Evolutionary conservation across 2,888 invertebrate species (phyloP).

Genomic region (Ptychoptera albimana): DNA sequence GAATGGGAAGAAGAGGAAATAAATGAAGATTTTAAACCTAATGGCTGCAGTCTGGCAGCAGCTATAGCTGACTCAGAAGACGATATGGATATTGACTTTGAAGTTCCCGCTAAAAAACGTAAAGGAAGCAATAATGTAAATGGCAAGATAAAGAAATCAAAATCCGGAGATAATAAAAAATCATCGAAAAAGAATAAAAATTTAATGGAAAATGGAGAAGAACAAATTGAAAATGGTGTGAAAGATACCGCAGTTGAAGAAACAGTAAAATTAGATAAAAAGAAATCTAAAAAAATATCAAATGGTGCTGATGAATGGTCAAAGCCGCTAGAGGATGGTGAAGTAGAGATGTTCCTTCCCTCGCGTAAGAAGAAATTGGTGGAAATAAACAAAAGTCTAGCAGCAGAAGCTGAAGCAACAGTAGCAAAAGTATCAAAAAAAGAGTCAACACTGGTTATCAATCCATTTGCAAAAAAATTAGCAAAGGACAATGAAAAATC

Average conservation of each 20-base stretch:
- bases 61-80: slow-evolving; percentile 11
- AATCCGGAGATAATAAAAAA: slow-evolving; percentile 4
- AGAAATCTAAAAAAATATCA: neutral
- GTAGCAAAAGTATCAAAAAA: slow-evolving; percentile 7
- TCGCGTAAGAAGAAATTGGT: slow-evolving; percentile 21
- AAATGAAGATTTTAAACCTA: slow-evolving; percentile 8
- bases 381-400: slow-evolving; percentile 19
- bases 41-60: slow-evolving; percentile 18
- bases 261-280: neutral
- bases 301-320: slow-evolving; percentile 25
- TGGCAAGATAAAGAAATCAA: slow-evolving; percentile 1
- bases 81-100: slow-evolving; percentile 11
- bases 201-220: slow-evolving; percentile 15
- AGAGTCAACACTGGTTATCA: slow-evolving; percentile 13
- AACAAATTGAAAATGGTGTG: slow-evolving; percentile 11
- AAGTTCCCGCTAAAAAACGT: slow-evolving; percentile 12
- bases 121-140: slow-evolving; percentile 1
- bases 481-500: slow-evolving; percentile 5
- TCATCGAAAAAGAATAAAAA: slow-evolving; percentile 23
- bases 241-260: slow-evolving; percentile 6
- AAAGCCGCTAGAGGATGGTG: slow-evolving; percentile 29
- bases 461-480: slow-evolving; percentile 15
- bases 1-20: slow-evolving; percentile 10
- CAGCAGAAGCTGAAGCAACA: slow-evolving; percentile 12
- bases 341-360: slow-evolving; percentile 25